These are phyloP conservation scores for Ataeniobius toweri DNA, from an alignment of 2,797 vertebrate genomes.

Conservation along the genomic window DNA sequence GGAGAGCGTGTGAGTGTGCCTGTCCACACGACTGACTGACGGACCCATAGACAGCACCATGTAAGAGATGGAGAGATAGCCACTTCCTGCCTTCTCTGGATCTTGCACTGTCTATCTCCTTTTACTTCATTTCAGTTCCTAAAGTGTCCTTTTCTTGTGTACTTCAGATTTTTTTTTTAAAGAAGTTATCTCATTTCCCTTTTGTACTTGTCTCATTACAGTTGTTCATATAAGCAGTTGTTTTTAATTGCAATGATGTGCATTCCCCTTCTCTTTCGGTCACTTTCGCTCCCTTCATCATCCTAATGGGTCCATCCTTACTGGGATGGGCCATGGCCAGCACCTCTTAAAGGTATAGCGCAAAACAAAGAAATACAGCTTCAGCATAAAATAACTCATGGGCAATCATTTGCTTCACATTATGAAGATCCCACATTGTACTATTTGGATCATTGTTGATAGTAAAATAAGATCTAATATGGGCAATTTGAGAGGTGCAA, in stretches of 20 bases:
- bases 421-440: neutral
- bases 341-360: constrained; percentile 76
- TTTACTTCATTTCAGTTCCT: constrained; percentile 19
- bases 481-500: neutral
- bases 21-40: constrained; percentile 71
- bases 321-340: constrained; percentile 69
- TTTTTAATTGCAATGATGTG: constrained; percentile 16
- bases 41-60: constrained; percentile 67
- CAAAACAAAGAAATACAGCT: constrained; percentile 57
- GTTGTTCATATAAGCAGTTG: constrained; percentile 31
- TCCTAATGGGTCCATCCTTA: constrained; percentile 73
- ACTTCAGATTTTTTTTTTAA: constrained; percentile 6
- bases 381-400: constrained; percentile 1
- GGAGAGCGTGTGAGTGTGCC: constrained; percentile 42
- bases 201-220: constrained; percentile 42
- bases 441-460: neutral
- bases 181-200: constrained; percentile 20
- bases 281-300: constrained; percentile 59
- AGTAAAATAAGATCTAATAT: neutral
- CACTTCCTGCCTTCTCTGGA: constrained; percentile 51
- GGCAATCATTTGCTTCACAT: neutral
- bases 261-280: constrained; percentile 13
- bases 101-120: constrained; percentile 35
- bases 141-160: constrained; percentile 13
- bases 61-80: constrained; percentile 61